A percentile compares a stretch with the other conserved stretches of the same genome.
Conservation (phyloP, 2,113 vertebrate species). For the Spea multiplicata region DNA sequence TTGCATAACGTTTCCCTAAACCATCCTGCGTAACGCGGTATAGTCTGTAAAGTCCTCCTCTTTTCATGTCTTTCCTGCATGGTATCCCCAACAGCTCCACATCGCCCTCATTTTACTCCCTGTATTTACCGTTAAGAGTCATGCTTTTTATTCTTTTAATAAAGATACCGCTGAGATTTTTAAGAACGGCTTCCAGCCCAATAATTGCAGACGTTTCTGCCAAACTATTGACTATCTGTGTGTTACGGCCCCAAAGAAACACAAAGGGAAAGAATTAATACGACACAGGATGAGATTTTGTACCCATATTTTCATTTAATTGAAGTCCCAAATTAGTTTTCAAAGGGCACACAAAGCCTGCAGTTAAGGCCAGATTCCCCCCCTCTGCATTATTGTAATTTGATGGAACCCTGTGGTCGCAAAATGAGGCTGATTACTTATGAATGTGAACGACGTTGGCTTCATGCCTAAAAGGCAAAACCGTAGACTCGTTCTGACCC, state of each 20-base stretch:
- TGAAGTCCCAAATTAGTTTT: slow-evolving; percentile 62
- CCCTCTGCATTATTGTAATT: slow-evolving; percentile 44
- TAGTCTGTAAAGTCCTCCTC: no score
- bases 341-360: slow-evolving; percentile 62
- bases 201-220: slow-evolving; percentile 6
- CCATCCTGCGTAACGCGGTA: no score
- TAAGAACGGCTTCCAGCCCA: neutral
- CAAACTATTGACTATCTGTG: neutral
- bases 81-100: neutral
- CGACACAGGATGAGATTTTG: slow-evolving; percentile 46
- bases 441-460: slow-evolving; percentile 58
- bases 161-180: neutral
- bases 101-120: neutral
- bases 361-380: slow-evolving; percentile 63
- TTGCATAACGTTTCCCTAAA: no score
- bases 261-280: slow-evolving; percentile 35
- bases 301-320: slow-evolving; percentile 49
- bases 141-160: neutral
- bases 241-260: slow-evolving; percentile 27
- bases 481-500: slow-evolving; percentile 52
- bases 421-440: slow-evolving; percentile 62
- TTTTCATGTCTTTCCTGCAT: no score
- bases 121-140: neutral
- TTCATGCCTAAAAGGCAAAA: slow-evolving; percentile 53
- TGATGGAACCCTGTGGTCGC: slow-evolving; percentile 52